These are phyloP conservation scores for Drosophila engyochracea DNA, from an alignment of 2,888 invertebrate genomes.

Conservation along the genomic window DNA sequence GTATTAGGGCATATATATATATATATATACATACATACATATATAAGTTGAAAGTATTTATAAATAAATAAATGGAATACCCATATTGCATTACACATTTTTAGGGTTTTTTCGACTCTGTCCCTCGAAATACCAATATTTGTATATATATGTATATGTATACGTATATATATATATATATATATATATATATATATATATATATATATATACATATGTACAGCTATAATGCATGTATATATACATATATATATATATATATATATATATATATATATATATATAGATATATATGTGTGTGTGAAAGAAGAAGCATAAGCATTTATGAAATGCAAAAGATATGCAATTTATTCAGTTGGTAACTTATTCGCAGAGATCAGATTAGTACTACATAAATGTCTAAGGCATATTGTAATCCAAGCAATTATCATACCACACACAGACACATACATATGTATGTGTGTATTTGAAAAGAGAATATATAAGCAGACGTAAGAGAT, in stretches of 20 bases:
- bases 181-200: slow-evolving; percentile 22
- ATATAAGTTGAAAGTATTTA: slow-evolving; percentile 36
- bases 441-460: slow-evolving; percentile 28
- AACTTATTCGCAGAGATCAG: slow-evolving; percentile 35
- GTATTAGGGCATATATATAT: slow-evolving; percentile 44
- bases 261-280: slow-evolving; percentile 34
- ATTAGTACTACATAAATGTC: slow-evolving; percentile 10
- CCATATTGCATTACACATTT: slow-evolving; percentile 24
- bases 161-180: not conserved
- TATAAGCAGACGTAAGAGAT: slow-evolving; percentile 35
- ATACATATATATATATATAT: slow-evolving; percentile 20
- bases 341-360: slow-evolving; percentile 35
- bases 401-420: slow-evolving; percentile 44
- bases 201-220: not conserved
- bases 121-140: slow-evolving; percentile 22
- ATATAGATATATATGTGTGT: slow-evolving; percentile 41
- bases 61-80: slow-evolving; percentile 39
- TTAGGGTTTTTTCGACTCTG: slow-evolving; percentile 28
- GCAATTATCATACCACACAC: slow-evolving; percentile 37
- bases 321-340: slow-evolving; percentile 50
- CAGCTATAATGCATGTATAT: slow-evolving; percentile 11
- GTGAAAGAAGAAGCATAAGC: slow-evolving; percentile 60
- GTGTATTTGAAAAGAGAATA: slow-evolving; percentile 32
- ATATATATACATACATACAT: slow-evolving; percentile 19
- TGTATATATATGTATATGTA: slow-evolving; percentile 27